These are phyloP conservation scores for Hapalemur alaotrensis DNA, from an alignment of 2,797 vertebrate genomes.

Conservation along the genomic window DNA sequence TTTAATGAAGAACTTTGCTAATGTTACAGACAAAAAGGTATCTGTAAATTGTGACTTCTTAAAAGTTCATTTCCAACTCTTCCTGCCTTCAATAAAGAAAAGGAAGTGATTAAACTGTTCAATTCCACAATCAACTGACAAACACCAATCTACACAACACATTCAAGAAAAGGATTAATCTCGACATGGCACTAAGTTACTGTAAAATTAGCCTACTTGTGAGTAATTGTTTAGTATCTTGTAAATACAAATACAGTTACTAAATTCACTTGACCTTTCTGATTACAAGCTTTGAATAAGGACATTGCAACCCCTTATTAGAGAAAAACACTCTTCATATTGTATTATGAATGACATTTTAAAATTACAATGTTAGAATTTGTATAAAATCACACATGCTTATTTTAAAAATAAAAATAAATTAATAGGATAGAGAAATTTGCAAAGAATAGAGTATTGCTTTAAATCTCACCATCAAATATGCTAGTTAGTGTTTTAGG, in stretches of 20 bases:
- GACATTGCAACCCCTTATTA: slow-evolving; percentile 19
- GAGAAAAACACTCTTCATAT: background rate
- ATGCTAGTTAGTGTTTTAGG: background rate
- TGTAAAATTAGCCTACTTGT: background rate
- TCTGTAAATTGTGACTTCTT: background rate
- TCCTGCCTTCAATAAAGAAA: background rate
- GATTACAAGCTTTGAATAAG: background rate
- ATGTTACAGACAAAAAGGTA: background rate
- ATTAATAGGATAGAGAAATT: background rate
- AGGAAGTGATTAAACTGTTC: background rate
- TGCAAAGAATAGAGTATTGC: background rate
- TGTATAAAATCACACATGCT: background rate
- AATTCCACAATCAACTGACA: background rate
- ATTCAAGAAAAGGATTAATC: background rate
- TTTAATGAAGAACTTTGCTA: background rate
- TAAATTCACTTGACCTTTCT: slow-evolving; percentile 40
- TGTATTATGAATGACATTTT: background rate
- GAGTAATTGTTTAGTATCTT: slow-evolving; percentile 16
- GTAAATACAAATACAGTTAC: background rate
- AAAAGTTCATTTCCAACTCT: background rate
- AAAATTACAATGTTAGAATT: background rate
- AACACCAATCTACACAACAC: background rate
- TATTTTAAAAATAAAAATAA: background rate
- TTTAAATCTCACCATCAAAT: background rate
- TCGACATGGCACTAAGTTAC: background rate